These are phyloP conservation scores for Chionis minor DNA, from an alignment of 2,113 vertebrate genomes.

Conservation along the genomic window DNA sequence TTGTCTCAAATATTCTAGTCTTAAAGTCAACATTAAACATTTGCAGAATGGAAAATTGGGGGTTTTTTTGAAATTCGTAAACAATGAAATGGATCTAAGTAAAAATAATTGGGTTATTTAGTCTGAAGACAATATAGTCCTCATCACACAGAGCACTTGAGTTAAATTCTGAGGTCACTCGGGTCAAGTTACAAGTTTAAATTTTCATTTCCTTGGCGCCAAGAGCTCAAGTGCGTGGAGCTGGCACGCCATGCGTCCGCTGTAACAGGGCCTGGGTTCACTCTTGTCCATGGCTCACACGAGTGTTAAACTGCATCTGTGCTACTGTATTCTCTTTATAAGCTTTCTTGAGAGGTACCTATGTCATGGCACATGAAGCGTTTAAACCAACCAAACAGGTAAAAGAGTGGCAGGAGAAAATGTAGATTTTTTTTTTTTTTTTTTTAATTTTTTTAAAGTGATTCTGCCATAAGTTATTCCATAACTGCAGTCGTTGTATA, in stretches of 20 bases:
- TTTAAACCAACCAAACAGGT: background rate
- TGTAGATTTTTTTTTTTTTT: too few relatives aligned
- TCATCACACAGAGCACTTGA: background rate
- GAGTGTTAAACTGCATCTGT: background rate
- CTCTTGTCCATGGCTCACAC: fast-evolving
- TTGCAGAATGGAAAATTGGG: background rate
- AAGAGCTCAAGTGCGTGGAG: background rate
- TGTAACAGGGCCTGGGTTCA: background rate
- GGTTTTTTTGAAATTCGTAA: background rate
- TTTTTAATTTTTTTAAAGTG: background rate
- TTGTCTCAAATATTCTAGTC: background rate
- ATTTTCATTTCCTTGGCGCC: background rate
- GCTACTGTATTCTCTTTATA: background rate
- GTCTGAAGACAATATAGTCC: background rate
- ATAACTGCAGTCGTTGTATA: background rate
- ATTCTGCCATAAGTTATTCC: background rate
- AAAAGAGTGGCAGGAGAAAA: background rate
- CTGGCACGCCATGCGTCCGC: background rate
- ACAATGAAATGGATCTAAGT: background rate
- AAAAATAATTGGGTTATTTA: background rate
- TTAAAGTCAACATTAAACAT: background rate
- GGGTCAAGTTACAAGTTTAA: background rate
- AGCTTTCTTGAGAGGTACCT: background rate
- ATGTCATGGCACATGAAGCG: fast-evolving
- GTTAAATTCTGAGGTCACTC: background rate